Conservation (phyloP, 92 coral and sea anemone species). For the Metridium senile region DNA sequence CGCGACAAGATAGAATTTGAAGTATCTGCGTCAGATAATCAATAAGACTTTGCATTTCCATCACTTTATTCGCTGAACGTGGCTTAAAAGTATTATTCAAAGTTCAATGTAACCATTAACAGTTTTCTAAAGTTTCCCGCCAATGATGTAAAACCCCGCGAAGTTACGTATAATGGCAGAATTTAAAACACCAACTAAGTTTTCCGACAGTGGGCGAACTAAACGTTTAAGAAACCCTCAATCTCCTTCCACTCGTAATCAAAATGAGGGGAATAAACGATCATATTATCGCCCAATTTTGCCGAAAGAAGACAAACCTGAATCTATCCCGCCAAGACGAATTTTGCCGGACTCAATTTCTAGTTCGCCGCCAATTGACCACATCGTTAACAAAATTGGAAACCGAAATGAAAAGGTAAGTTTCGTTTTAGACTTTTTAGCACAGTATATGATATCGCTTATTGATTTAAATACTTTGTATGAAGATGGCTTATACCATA, state of each 20-base stretch:
- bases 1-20: too few relatives aligned
- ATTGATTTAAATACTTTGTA: background rate
- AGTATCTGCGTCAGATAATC: too few relatives aligned
- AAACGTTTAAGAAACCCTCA: background rate
- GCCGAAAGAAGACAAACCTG: background rate
- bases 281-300: background rate
- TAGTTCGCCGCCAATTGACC: background rate
- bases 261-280: background rate
- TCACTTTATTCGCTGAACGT: too few relatives aligned
- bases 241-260: background rate
- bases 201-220: background rate
- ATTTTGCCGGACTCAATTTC: background rate
- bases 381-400: background rate
- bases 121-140: background rate
- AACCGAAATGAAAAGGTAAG: background rate
- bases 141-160: background rate
- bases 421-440: background rate
- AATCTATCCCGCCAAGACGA: background rate
- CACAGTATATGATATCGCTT: background rate
- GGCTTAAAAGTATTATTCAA: too few relatives aligned
- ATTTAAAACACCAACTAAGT: slow-evolving; percentile 2
- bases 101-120: too few relatives aligned
- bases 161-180: slow-evolving; percentile 1
- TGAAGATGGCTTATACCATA: background rate
- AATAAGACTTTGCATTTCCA: too few relatives aligned